Evolutionary conservation across 2,888 invertebrate genomes (phyloP).

Genomic region (Aromia moschata): DNA sequence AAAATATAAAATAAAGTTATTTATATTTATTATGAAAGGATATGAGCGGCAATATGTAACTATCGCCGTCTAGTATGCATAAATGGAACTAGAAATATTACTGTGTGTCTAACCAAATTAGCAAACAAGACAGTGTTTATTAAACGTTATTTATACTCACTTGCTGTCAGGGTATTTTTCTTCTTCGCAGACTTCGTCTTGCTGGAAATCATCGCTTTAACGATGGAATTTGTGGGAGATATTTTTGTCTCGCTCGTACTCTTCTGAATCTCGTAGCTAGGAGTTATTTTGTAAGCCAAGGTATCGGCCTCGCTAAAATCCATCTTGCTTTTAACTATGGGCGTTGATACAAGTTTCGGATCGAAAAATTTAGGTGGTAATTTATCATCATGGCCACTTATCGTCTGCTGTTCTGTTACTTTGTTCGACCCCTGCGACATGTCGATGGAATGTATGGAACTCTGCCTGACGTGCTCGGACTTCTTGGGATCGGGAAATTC

Average conservation of each 20-base stretch:
- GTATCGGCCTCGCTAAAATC: constrained; percentile 39
- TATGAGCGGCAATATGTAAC: too few relatives aligned
- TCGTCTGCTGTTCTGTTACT: constrained; percentile 28
- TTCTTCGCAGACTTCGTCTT: constrained; percentile 75
- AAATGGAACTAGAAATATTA: too few relatives aligned
- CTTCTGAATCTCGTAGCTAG: constrained; percentile 51
- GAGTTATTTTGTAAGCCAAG: constrained; percentile 31
- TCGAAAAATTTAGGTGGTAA: constrained; percentile 49
- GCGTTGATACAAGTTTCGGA: constrained; percentile 54
- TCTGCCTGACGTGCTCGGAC: constrained; percentile 24
- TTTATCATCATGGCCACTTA: constrained; percentile 34
- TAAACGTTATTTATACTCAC: constrained; percentile 69
- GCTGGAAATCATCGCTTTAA: constrained; percentile 68
- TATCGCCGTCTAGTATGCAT: too few relatives aligned
- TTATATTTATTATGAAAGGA: too few relatives aligned
- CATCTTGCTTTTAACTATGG: constrained; percentile 43
- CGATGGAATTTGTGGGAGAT: constrained; percentile 66
- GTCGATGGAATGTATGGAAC: constrained; percentile 21
- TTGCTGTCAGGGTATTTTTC: constrained; percentile 75
- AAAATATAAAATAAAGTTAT: too few relatives aligned
- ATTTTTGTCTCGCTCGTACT: constrained; percentile 55
- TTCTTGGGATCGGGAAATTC: constrained; percentile 42
- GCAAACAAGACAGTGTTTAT: too few relatives aligned
- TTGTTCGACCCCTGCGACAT: constrained; percentile 6
- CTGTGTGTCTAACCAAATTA: too few relatives aligned